phyloP scores from a whole-genome alignment of 2,113 vertebrate species.

The Egretta garzetta region DNA sequence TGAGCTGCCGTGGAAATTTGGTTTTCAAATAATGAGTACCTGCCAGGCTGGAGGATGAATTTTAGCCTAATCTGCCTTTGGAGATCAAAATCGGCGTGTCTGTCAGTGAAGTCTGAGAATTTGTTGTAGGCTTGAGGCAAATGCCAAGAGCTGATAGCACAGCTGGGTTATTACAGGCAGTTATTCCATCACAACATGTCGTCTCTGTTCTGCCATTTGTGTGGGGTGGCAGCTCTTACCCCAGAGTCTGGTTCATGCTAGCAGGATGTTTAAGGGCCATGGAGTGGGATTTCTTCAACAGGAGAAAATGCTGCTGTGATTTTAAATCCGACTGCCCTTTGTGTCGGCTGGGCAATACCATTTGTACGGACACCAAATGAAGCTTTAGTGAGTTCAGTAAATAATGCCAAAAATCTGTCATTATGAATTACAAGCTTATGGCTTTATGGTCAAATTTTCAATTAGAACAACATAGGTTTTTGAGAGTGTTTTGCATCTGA shows the following conservation, averaged over 20 bases:
- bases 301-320: neutral
- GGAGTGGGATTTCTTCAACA: neutral
- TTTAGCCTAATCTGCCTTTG: neutral
- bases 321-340: neutral
- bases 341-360: neutral
- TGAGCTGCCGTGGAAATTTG: neutral
- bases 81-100: neutral
- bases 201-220: rapidly evolving
- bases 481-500: neutral
- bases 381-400: neutral
- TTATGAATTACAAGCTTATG: neutral
- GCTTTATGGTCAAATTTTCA: neutral
- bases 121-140: neutral
- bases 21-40: neutral
- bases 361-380: neutral
- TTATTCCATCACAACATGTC: neutral
- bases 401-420: neutral
- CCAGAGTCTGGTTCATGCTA: neutral
- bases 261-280: neutral
- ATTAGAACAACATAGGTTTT: neutral
- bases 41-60: neutral
- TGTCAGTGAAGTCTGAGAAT: neutral
- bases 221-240: neutral
- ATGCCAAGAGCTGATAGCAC: neutral
- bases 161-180: neutral